Evolutionary conservation across 1,140 invertebrate genomes (phyloP).

Genomic region (Acromyrmex charruanus): DNA sequence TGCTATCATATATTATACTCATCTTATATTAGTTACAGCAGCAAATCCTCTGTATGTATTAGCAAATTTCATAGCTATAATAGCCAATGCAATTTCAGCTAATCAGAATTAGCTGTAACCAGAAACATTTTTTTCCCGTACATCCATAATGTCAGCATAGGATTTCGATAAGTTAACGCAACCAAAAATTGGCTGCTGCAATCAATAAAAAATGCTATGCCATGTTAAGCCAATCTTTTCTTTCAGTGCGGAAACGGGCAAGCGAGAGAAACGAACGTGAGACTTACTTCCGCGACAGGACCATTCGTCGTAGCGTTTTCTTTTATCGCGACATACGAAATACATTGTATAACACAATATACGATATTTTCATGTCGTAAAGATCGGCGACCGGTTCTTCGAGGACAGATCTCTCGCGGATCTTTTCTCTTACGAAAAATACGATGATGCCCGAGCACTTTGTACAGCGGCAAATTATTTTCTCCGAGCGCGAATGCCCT

Average conservation of each 20-base stretch:
- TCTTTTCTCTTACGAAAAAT: slow-evolving; percentile 5
- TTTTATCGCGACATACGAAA: slow-evolving; percentile 16
- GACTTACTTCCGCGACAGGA: slow-evolving; percentile 2
- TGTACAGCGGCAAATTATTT: slow-evolving; percentile 45
- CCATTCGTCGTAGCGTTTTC: not conserved
- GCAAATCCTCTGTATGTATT: too few relatives aligned
- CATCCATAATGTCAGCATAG: too few relatives aligned
- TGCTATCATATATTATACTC: too few relatives aligned
- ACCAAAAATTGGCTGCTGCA: too few relatives aligned
- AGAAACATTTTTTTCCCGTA: too few relatives aligned
- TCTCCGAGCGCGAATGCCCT: not conserved
- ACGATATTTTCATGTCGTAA: slow-evolving; percentile 9
- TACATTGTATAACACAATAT: slow-evolving; percentile 8
- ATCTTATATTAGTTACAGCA: too few relatives aligned
- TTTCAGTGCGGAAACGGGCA: not conserved
- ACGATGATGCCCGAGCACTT: not conserved
- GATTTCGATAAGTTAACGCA: too few relatives aligned
- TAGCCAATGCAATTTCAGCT: too few relatives aligned
- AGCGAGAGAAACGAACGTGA: not conserved
- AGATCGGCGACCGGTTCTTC: not conserved
- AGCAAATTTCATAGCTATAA: too few relatives aligned
- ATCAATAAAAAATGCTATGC: too few relatives aligned
- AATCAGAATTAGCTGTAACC: too few relatives aligned
- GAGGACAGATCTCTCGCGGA: not conserved
- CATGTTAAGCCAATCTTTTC: too few relatives aligned